Percentiles rank a stretch among this genome's conserved stretches.
Conservation (phyloP, 2,888 invertebrate species). For the Cheilosia soror region DNA sequence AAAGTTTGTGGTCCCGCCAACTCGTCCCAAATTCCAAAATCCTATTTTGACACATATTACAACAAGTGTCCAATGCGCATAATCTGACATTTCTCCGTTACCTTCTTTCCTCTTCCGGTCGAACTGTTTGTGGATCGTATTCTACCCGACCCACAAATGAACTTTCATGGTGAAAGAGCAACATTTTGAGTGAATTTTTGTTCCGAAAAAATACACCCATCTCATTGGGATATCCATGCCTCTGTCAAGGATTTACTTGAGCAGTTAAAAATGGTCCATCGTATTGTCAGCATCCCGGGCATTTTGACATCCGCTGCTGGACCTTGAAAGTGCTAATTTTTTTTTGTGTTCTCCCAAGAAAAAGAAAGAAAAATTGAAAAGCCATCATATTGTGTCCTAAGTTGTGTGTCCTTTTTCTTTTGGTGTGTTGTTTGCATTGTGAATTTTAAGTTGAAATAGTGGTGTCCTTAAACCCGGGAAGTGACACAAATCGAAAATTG, state of each 20-base stretch:
- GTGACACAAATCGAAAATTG: slow-evolving; percentile 3
- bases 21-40: slow-evolving; percentile 31
- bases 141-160: slow-evolving; percentile 60
- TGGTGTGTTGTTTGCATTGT: slow-evolving; percentile 20
- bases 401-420: slow-evolving; percentile 20
- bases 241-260: slow-evolving; percentile 49
- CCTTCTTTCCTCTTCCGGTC: not conserved
- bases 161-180: slow-evolving; percentile 14
- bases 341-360: slow-evolving; percentile 9
- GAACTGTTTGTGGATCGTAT: slow-evolving; percentile 52
- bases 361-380: not conserved
- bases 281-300: slow-evolving; percentile 82
- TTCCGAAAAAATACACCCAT: not conserved
- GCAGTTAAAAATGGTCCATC: slow-evolving; percentile 83
- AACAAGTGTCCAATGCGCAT: slow-evolving; percentile 15
- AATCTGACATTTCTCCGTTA: not conserved
- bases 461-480: slow-evolving; percentile 3
- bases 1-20: slow-evolving; percentile 14
- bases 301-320: slow-evolving; percentile 74
- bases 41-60: slow-evolving; percentile 55
- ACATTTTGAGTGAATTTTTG: slow-evolving; percentile 49
- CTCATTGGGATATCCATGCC: slow-evolving; percentile 11
- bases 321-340: slow-evolving; percentile 54
- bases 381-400: not conserved
- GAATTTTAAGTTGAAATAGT: slow-evolving; percentile 10